Percentiles rank a stretch among this genome's conserved stretches.
Evolutionary conservation across 2,797 vertebrate species (phyloP).

Genomic region (Argyrosomus regius): DNA sequence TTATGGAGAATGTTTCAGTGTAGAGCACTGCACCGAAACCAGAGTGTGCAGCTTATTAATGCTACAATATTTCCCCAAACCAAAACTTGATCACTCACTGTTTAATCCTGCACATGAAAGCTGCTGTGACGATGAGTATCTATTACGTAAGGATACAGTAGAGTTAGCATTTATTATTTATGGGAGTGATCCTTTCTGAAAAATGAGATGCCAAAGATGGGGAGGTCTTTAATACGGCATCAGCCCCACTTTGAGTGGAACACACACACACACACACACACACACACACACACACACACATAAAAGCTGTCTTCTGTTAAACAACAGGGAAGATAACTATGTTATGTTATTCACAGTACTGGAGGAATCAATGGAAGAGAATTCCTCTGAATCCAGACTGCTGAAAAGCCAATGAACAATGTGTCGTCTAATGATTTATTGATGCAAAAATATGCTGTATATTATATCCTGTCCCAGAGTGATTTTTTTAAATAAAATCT

Average conservation of each 20-base stretch:
- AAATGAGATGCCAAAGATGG: constrained; percentile 70
- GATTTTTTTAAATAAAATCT: background rate
- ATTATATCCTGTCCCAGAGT: background rate
- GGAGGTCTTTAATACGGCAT: constrained; percentile 44
- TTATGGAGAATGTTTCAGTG: constrained; percentile 5
- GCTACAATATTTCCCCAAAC: constrained; percentile 40
- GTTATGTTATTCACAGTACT: constrained; percentile 11
- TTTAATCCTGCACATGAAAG: constrained; percentile 70
- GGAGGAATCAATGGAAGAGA: constrained; percentile 33
- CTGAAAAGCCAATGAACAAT: constrained; percentile 16
- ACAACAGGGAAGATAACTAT: constrained; percentile 1
- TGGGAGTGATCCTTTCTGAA: constrained; percentile 60
- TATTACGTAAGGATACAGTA: constrained; percentile 71
- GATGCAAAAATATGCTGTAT: constrained; percentile 10
- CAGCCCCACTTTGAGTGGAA: constrained; percentile 10
- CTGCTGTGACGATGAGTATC: constrained; percentile 61
- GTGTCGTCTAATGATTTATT: constrained; percentile 16
- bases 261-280: background rate
- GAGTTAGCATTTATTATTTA: constrained; percentile 80
- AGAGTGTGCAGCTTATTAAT: constrained; percentile 40
- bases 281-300: background rate
- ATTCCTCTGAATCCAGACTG: constrained; percentile 24
- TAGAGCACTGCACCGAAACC: background rate
- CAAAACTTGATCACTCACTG: constrained; percentile 64
- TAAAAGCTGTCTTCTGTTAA: background rate